These are phyloP conservation scores for Hedychridium roseum DNA, from an alignment of 2,888 invertebrate genomes.

Conservation along the genomic window DNA sequence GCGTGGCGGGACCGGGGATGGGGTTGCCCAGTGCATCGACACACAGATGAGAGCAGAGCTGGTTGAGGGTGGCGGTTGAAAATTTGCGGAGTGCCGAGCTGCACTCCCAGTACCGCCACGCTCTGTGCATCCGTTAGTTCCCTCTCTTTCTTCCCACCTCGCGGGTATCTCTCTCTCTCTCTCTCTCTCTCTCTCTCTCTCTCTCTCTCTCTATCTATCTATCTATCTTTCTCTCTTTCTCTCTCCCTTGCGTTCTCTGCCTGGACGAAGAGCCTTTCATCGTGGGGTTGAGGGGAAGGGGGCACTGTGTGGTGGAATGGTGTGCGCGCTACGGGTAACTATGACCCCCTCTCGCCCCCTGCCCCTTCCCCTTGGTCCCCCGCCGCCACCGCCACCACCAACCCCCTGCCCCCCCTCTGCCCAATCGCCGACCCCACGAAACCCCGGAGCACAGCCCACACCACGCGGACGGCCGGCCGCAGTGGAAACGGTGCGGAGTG, in stretches of 20 bases:
- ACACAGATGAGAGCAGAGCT: conserved; percentile 8
- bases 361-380: conserved; percentile 14
- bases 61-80: conserved; percentile 46
- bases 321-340: conserved; percentile 41
- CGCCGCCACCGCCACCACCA: neutral
- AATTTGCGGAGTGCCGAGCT: conserved; percentile 59
- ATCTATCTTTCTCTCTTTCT: conserved; percentile 7
- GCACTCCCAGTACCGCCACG: conserved; percentile 36
- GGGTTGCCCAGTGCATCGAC: too few relatives aligned
- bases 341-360: conserved; percentile 18
- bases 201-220: conserved; percentile 5
- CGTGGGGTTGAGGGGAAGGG: conserved; percentile 16
- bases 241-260: conserved; percentile 9
- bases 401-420: too few relatives aligned
- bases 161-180: conserved; percentile 13
- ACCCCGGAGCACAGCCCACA: conserved; percentile 4
- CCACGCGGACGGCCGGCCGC: conserved; percentile 6
- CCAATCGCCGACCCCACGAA: conserved; percentile 2
- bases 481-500: conserved; percentile 35
- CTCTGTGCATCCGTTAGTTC: conserved; percentile 12
- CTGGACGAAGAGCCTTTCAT: neutral
- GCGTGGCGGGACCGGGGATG: conserved; percentile 13
- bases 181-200: conserved; percentile 5
- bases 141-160: conserved; percentile 20
- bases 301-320: conserved; percentile 33